Percentiles rank a stretch among this genome's conserved stretches.
Conservation (phyloP, 2,888 invertebrate genomes). For the Melanchra persicariae region DNA sequence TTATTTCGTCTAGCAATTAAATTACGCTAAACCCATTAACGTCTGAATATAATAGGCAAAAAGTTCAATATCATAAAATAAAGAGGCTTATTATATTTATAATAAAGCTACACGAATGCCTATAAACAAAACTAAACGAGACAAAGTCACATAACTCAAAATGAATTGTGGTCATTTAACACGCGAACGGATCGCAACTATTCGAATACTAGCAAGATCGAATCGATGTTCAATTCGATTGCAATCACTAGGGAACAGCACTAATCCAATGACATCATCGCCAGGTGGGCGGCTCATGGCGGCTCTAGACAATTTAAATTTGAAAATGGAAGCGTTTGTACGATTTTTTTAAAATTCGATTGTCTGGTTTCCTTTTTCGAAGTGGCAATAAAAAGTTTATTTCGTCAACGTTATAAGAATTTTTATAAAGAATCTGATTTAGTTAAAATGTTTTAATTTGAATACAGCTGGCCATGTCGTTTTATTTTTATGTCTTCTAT, state of each 20-base stretch:
- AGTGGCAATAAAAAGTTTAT: slow-evolving; percentile 58
- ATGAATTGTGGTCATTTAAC: slow-evolving; percentile 85
- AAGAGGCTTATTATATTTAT: slow-evolving; percentile 71
- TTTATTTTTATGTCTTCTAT: slow-evolving; percentile 29
- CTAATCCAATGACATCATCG: slow-evolving; percentile 78
- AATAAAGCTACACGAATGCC: slow-evolving; percentile 79
- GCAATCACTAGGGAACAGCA: slow-evolving; percentile 73
- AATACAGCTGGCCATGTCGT: slow-evolving; percentile 34
- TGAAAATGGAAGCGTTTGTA: slow-evolving; percentile 67
- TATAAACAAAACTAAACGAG: slow-evolving; percentile 86
- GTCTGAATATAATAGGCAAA: slow-evolving; percentile 68
- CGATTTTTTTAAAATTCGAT: slow-evolving; percentile 62
- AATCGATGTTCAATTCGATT: slow-evolving; percentile 77
- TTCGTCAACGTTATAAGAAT: slow-evolving; percentile 37
- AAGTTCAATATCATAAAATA: slow-evolving; percentile 74
- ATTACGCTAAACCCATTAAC: slow-evolving; percentile 57
- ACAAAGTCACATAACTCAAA: slow-evolving; percentile 85
- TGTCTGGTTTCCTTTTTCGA: slow-evolving; percentile 66
- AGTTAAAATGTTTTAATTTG: slow-evolving; percentile 53
- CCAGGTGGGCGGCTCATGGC: slow-evolving; percentile 72
- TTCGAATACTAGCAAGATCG: slow-evolving; percentile 66
- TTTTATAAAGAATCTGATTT: slow-evolving; percentile 37
- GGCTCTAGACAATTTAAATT: slow-evolving; percentile 71
- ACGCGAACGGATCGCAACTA: slow-evolving; percentile 81
- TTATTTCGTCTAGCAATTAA: slow-evolving; percentile 49